Conservation (phyloP, 2,888 invertebrate genomes). For the Odontocerum albicorne region DNA sequence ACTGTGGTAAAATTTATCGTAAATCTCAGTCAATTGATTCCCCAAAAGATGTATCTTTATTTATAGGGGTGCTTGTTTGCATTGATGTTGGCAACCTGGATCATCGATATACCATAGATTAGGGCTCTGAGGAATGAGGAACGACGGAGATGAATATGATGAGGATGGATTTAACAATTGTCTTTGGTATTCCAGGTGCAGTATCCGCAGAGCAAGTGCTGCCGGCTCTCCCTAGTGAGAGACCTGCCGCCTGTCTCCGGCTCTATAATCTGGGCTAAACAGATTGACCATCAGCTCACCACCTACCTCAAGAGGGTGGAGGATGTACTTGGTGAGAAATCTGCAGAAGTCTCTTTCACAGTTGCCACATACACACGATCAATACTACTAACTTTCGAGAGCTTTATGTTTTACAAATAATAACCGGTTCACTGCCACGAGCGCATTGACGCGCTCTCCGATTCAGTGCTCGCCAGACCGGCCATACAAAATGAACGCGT, state of each 20-base stretch:
- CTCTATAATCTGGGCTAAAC: slow-evolving; percentile 98
- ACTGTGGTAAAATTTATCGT: no score
- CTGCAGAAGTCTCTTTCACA: no score
- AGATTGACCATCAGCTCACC: slow-evolving; percentile 96
- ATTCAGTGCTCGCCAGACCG: no score
- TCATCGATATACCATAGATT: not conserved
- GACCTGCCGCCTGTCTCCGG: slow-evolving; percentile 98
- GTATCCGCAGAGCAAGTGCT: slow-evolving; percentile 94
- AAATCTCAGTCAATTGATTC: no score
- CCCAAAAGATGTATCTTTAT: no score
- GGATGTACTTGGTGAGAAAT: slow-evolving; percentile 89
- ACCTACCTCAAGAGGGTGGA: slow-evolving; percentile 96
- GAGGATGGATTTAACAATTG: not conserved
- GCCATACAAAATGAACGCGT: no score
- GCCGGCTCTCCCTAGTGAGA: slow-evolving; percentile 84
- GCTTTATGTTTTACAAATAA: no score
- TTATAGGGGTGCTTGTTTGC: no score
- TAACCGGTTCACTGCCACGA: no score
- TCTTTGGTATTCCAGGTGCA: slow-evolving; percentile 65
- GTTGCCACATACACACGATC: no score
- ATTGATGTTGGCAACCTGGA: not conserved
- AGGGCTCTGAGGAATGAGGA: not conserved
- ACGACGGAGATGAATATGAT: not conserved
- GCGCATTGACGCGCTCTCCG: no score
- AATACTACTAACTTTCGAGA: no score